Percentiles rank a stretch among this genome's conserved stretches.
These are phyloP conservation scores for Pagrus major DNA, from an alignment of 2,113 vertebrate species.

Conservation along the genomic window DNA sequence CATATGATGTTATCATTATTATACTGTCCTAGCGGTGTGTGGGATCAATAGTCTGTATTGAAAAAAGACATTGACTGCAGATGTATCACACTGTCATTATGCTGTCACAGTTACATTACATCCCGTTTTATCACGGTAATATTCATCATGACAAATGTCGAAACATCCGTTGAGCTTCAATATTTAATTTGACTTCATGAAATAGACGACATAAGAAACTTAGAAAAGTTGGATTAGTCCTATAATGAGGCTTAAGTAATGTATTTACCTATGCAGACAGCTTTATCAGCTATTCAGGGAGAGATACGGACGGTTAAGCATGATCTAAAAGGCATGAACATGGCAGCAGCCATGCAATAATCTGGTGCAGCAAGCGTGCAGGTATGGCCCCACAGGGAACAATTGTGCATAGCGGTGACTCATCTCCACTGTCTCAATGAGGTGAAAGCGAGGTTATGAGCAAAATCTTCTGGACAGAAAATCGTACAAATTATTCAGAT, in stretches of 20 bases:
- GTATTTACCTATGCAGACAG: conserved; percentile 7
- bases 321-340: conserved; percentile 12
- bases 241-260: conserved; percentile 16
- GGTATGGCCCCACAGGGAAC: background rate
- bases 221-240: background rate
- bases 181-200: background rate
- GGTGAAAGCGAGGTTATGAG: background rate
- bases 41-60: conserved; percentile 13
- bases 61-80: background rate
- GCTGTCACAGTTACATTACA: background rate
- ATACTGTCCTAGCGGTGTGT: no score
- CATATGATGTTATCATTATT: background rate
- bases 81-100: background rate
- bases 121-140: background rate
- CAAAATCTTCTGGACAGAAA: background rate
- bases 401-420: background rate
- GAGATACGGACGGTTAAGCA: background rate
- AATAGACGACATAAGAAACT: background rate
- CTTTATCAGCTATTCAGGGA: conserved; percentile 8
- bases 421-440: background rate
- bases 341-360: background rate
- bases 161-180: background rate
- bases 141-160: background rate
- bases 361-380: background rate
- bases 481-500: background rate